phyloP scores from a whole-genome alignment of 2,888 invertebrate genomes.

The Enchytraeus crypticus region DNA sequence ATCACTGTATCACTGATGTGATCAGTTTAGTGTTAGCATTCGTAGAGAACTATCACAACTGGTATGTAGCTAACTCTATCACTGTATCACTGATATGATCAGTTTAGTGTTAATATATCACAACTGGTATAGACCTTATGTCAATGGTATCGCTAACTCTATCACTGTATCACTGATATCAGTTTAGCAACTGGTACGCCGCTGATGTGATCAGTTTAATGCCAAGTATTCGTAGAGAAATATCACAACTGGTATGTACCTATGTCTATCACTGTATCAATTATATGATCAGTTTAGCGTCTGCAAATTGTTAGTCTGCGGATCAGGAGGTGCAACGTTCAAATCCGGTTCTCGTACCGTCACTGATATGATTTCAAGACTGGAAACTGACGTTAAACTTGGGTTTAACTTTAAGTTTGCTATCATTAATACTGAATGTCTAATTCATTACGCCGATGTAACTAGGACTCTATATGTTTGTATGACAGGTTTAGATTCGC shows the following conservation, averaged over 20 bases:
- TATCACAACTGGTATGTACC: conserved; percentile 75
- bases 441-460: too few relatives aligned
- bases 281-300: conserved; percentile 72
- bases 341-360: conserved; percentile 89
- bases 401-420: conserved; percentile 75
- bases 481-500: conserved; percentile 78
- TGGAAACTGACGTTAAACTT: conserved; percentile 94
- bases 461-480: too few relatives aligned
- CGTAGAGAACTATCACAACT: conserved; percentile 91
- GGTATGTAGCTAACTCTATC: conserved; percentile 53
- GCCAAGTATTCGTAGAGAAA: conserved; percentile 92
- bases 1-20: conserved; percentile 67
- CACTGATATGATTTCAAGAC: conserved; percentile 71
- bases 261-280: conserved; percentile 68
- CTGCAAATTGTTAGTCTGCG: conserved; percentile 90
- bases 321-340: too few relatives aligned
- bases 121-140: conserved; percentile 81
- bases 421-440: too few relatives aligned
- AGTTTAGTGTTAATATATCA: conserved; percentile 86
- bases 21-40: conserved; percentile 81
- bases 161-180: conserved; percentile 67
- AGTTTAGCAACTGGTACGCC: too few relatives aligned
- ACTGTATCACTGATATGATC: conserved; percentile 70
- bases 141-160: not conserved
- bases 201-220: conserved; percentile 74